Evolutionary conservation across 2,113 vertebrate species (phyloP).

Genomic region (Oreochromis niloticus): DNA sequence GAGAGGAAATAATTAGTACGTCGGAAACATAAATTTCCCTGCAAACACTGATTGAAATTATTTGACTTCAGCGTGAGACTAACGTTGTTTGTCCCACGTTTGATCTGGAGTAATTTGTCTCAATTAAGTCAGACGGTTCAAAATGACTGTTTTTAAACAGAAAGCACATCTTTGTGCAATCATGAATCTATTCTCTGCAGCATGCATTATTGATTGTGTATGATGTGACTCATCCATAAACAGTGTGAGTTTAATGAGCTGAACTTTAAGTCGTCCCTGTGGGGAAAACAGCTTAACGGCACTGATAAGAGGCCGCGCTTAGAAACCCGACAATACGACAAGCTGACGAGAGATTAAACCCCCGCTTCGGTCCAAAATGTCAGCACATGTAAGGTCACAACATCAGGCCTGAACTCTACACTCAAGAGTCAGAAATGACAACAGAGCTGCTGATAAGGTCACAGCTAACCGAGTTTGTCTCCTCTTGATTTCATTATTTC

Average conservation of each 20-base stretch:
- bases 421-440: not conserved
- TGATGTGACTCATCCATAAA: not conserved
- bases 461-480: not conserved
- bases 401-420: not conserved
- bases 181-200: not conserved
- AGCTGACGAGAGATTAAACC: not conserved
- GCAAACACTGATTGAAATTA: not conserved
- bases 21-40: not conserved
- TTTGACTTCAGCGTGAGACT: not conserved
- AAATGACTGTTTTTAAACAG: accelerated
- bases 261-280: not conserved
- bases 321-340: not conserved
- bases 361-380: not conserved
- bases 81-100: not conserved
- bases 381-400: not conserved
- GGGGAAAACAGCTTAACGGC: not conserved
- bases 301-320: not conserved
- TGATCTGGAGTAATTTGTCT: not conserved
- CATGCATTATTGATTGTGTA: not conserved
- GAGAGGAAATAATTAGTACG: not conserved
- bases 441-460: not conserved
- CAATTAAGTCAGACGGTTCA: not conserved
- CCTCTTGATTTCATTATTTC: not conserved
- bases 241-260: not conserved
- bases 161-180: not conserved